Evolutionary conservation across 2,113 vertebrate genomes (phyloP), one percentile per base, ranked within the genome.

Genomic region (Lepus americanus): DNA sequence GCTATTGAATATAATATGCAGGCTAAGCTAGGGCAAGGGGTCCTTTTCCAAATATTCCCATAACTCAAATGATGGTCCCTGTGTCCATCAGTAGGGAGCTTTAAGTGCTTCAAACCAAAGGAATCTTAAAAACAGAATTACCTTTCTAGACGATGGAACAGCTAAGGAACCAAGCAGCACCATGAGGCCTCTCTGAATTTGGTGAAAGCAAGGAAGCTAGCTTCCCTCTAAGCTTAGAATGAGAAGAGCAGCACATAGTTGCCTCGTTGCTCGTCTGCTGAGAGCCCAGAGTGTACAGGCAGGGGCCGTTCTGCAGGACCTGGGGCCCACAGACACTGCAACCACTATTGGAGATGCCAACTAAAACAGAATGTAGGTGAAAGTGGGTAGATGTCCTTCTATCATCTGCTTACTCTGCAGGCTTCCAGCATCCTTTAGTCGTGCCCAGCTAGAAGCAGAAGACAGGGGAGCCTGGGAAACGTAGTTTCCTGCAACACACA

Each of bases 1-100:
- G 5, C 20, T 36, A 2, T 33, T 59, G 31, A 77, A 51, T 66
- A 76, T 88, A 88, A 84, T 63, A 59, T 31, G 23, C 61, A 84
- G 67, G 33, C 29, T 84, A 78, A 73, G 31, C 25, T 23, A 25
- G 82, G 53, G 23, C 36, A 64, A 9, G 20, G 12, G 53, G 5
- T 77, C n/a, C 69, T 64, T 64, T 94, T 77, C 53, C 25, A 72
- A 81, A 92, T 59, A 66, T 81, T 55, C 22, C 36, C 73, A n/a
- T 1, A 77, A 25, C 19, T 86, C n/a, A 77, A 59, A 74, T 36
- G 8, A 9, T 61, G 5, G 64, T 6, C 27, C 63, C 25, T 33
- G 0, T 25, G 6, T 78, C 23, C 22, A 22, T 27, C 17, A 82
- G 31, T n/a, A 89, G 44, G 84, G 3, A 16, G 31, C 39, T 76